These are phyloP conservation scores for Drosophila elegans DNA, from an alignment of 1,140 invertebrate species.

Conservation along the genomic window DNA sequence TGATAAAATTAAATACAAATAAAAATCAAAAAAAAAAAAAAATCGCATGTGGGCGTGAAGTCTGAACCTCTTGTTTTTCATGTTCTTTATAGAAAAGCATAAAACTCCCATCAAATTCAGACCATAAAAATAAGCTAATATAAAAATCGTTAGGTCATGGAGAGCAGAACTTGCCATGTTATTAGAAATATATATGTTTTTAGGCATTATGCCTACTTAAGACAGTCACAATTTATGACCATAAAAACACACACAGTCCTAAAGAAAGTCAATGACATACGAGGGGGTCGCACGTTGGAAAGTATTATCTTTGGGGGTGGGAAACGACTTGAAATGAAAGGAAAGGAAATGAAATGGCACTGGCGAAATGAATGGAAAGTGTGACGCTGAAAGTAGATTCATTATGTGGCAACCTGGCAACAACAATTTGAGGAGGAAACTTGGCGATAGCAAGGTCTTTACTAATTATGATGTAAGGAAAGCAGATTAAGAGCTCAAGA, in stretches of 20 bases:
- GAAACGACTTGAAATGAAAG: slow-evolving; percentile 13
- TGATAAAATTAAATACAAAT: slow-evolving; percentile 15
- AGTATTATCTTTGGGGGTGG: slow-evolving; percentile 25
- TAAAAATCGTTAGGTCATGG: slow-evolving; percentile 32
- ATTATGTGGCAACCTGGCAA: slow-evolving; percentile 27
- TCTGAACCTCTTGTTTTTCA: not conserved
- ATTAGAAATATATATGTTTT: slow-evolving; percentile 16
- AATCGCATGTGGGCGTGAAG: slow-evolving; percentile 18
- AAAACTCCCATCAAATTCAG: slow-evolving; percentile 32
- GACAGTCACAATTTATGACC: slow-evolving; percentile 40
- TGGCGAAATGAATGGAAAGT: slow-evolving; percentile 45
- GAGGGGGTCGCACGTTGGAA: not conserved
- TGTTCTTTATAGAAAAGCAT: slow-evolving; percentile 25
- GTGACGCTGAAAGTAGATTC: slow-evolving; percentile 46
- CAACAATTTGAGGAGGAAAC: slow-evolving; percentile 13
- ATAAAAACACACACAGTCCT: slow-evolving; percentile 18
- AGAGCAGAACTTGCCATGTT: slow-evolving; percentile 23
- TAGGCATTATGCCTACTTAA: slow-evolving; percentile 28
- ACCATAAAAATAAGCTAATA: slow-evolving; percentile 34
- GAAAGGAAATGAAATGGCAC: slow-evolving; percentile 28
- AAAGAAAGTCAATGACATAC: slow-evolving; percentile 68
- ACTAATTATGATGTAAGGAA: slow-evolving; percentile 33
- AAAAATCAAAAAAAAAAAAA: slow-evolving; percentile 12
- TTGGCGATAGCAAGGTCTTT: slow-evolving; percentile 9
- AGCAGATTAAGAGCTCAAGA: slow-evolving; percentile 11